phyloP scores from a whole-genome alignment of 2,113 vertebrate species.

The Spilogale gracilis region DNA sequence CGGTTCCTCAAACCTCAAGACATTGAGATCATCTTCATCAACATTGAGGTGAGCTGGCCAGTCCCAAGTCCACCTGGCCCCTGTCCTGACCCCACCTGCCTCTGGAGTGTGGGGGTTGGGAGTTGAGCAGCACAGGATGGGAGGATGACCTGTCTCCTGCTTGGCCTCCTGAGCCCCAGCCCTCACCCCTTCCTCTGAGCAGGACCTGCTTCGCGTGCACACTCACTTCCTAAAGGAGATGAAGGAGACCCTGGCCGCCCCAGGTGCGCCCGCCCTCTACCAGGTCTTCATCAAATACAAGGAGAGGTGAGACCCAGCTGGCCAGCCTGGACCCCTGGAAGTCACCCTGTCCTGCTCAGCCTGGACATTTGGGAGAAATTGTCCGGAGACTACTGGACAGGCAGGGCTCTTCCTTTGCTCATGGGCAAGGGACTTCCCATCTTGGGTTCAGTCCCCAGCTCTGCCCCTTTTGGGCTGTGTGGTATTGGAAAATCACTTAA shows the following conservation, averaged over 20 bases:
- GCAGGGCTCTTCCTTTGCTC: background rate
- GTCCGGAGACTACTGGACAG: background rate
- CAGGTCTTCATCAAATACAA: constrained; percentile 95
- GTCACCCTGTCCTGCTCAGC: background rate
- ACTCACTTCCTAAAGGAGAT: constrained; percentile 89
- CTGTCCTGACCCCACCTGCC: background rate
- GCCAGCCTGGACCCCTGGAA: too few species aligned
- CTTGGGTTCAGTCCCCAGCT: background rate
- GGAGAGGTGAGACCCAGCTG: constrained; percentile 88
- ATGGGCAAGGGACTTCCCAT: background rate
- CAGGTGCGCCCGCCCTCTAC: constrained; percentile 86
- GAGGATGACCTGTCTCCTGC: background rate
- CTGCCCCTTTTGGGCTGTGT: background rate
- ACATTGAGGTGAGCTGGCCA: constrained; percentile 88
- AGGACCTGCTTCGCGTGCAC: constrained; percentile 92
- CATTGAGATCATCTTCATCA: constrained; percentile 95
- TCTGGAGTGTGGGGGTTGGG: background rate
- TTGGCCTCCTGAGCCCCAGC: background rate
- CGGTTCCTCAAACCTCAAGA: constrained; percentile 90
- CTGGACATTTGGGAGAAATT: background rate
- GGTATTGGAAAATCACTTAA: background rate
- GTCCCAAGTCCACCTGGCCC: background rate
- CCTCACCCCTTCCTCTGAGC: background rate
- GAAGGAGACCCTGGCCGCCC: constrained; percentile 84
- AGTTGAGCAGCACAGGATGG: background rate